These are phyloP conservation scores for Calameuta pallipes DNA, from an alignment of 2,888 invertebrate genomes.

Conservation along the genomic window DNA sequence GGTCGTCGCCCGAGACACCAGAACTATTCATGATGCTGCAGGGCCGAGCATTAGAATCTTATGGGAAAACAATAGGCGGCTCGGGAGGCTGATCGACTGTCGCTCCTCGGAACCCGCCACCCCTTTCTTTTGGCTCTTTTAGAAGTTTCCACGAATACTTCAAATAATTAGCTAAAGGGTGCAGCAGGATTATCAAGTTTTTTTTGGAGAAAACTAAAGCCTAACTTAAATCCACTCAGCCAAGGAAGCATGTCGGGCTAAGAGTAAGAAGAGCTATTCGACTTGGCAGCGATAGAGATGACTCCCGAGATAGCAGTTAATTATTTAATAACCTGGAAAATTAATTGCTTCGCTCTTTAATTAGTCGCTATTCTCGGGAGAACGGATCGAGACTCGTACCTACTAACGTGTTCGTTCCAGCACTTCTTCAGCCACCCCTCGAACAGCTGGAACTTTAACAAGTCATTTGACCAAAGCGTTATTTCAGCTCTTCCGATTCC, in stretches of 20 bases:
- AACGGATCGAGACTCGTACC: not conserved
- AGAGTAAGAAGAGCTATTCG: not conserved
- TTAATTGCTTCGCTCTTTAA: constrained; percentile 54
- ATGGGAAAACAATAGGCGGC: constrained; percentile 8
- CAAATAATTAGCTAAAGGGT: constrained; percentile 47
- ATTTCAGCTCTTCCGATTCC: not conserved
- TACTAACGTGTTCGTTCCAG: too few species aligned
- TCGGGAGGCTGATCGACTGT: not conserved
- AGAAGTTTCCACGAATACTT: constrained; percentile 42
- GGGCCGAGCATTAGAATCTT: not conserved
- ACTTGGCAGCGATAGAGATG: constrained; percentile 30
- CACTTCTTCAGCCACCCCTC: not conserved
- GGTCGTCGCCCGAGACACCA: not conserved
- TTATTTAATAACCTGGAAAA: constrained; percentile 61
- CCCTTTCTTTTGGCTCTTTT: not conserved
- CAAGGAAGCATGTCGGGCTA: constrained; percentile 10
- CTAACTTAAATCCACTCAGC: constrained; percentile 29
- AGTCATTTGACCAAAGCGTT: not conserved
- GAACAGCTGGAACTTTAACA: not conserved
- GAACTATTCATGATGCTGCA: not conserved
- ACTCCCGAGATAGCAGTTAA: constrained; percentile 51
- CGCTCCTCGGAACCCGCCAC: not conserved
- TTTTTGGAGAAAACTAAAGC: constrained; percentile 18
- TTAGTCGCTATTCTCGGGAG: constrained; percentile 31
- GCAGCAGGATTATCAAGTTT: constrained; percentile 48